Evolutionary conservation across 2,888 invertebrate genomes (phyloP).

Genomic region (Ypsolopha sequella): DNA sequence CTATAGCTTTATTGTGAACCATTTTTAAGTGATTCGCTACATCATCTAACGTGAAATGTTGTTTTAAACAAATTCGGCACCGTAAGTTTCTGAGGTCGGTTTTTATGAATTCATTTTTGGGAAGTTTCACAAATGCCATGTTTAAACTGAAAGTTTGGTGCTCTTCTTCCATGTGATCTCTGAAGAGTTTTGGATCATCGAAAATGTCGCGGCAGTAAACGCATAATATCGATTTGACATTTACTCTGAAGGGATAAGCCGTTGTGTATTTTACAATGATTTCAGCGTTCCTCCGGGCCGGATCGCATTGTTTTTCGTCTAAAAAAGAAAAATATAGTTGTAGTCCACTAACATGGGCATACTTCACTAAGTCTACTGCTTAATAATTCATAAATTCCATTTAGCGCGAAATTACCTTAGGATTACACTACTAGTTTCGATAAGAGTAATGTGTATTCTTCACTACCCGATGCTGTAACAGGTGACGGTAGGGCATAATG

Average conservation of each 20-base stretch:
- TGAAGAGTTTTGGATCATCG: constrained; percentile 42
- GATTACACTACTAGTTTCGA: neutral
- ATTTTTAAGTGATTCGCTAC: constrained; percentile 33
- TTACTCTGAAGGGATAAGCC: constrained; percentile 56
- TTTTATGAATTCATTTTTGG: constrained; percentile 51
- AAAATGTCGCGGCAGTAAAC: constrained; percentile 54
- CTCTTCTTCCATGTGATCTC: constrained; percentile 43
- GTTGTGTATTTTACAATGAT: constrained; percentile 47
- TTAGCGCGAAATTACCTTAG: neutral
- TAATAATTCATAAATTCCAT: neutral
- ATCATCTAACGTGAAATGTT: constrained; percentile 25
- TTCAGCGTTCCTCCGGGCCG: constrained; percentile 42
- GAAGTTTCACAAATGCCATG: constrained; percentile 47
- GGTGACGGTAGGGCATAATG: too few relatives aligned
- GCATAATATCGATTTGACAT: constrained; percentile 54
- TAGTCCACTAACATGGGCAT: neutral
- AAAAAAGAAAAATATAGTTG: constrained; percentile 5
- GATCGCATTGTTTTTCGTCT: constrained; percentile 10
- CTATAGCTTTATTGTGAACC: constrained; percentile 27
- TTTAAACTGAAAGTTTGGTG: constrained; percentile 40
- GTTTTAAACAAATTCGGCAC: constrained; percentile 34
- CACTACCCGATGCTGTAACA: too few relatives aligned
- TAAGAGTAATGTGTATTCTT: too few relatives aligned
- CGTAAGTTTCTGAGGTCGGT: constrained; percentile 42
- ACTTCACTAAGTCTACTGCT: neutral